phyloP scores from a whole-genome alignment of 1,140 invertebrate genomes.

The Globodera ellingtonae region DNA sequence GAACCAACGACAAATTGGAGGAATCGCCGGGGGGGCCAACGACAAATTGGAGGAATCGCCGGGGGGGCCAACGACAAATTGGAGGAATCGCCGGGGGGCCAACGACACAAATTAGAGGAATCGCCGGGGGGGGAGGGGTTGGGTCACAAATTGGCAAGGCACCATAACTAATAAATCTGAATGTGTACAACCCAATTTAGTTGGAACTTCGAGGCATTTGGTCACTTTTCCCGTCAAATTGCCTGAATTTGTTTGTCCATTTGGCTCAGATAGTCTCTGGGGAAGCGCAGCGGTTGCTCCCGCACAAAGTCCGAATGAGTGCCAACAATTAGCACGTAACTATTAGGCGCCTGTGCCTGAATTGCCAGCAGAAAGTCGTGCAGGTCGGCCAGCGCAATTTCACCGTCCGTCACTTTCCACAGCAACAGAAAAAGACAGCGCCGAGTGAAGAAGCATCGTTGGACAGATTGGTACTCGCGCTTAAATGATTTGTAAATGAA shows the following conservation, averaged over 20 bases:
- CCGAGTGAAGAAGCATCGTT: constrained; percentile 96
- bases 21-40: too few species aligned
- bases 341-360: constrained; percentile 84
- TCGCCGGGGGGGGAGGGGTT: too few species aligned
- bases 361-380: constrained; percentile 93
- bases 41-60: too few species aligned
- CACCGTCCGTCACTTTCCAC: constrained; percentile 90
- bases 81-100: too few species aligned
- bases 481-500: constrained; percentile 36
- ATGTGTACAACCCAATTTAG: too few species aligned
- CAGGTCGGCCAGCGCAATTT: constrained; percentile 84
- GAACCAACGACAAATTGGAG: constrained; percentile 4
- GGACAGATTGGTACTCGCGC: constrained; percentile 91
- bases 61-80: too few species aligned
- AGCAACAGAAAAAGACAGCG: constrained; percentile 91
- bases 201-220: background rate
- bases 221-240: constrained; percentile 8
- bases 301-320: constrained; percentile 86
- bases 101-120: too few species aligned
- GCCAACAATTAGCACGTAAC: constrained; percentile 88
- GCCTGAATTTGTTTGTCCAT: constrained; percentile 83
- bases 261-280: constrained; percentile 76
- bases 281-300: constrained; percentile 72
- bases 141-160: too few species aligned
- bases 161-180: too few species aligned